Evolutionary conservation across 2,113 vertebrate genomes (phyloP).

Genomic region (Oreochromis aureus): DNA sequence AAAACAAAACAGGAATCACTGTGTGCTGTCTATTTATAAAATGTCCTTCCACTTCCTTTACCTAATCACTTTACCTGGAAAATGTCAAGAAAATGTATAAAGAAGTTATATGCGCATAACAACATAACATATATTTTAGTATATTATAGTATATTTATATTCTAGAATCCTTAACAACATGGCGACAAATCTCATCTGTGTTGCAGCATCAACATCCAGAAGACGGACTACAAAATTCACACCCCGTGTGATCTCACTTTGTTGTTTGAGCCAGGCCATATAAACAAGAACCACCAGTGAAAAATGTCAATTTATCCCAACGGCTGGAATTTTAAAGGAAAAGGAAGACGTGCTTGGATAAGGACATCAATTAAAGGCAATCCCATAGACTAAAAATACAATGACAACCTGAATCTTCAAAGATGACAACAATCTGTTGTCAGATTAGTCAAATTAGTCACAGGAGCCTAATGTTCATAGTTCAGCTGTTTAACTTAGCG

Average conservation of each 20-base stretch:
- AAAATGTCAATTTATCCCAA: not conserved
- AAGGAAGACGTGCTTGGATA: not conserved
- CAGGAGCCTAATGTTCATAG: not conserved
- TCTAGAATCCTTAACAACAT: not conserved
- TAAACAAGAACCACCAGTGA: not conserved
- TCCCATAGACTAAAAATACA: not conserved
- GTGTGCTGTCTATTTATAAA: not conserved
- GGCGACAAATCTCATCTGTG: not conserved
- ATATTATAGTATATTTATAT: not conserved
- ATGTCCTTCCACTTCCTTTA: not conserved
- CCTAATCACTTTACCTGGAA: fast-evolving
- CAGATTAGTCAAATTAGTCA: no score
- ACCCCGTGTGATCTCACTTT: not conserved
- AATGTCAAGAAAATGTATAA: not conserved
- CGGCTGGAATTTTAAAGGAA: not conserved
- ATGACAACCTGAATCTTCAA: not conserved
- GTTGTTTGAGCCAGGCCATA: not conserved
- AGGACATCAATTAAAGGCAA: not conserved
- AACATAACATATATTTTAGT: not conserved
- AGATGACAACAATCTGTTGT: not conserved
- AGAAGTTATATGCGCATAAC: not conserved
- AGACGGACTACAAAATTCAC: not conserved
- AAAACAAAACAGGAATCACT: not conserved
- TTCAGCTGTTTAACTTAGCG: not conserved
- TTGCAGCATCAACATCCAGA: not conserved